Conservation (phyloP, 1,140 invertebrate species). For the Ptiloglossa arizonensis region DNA sequence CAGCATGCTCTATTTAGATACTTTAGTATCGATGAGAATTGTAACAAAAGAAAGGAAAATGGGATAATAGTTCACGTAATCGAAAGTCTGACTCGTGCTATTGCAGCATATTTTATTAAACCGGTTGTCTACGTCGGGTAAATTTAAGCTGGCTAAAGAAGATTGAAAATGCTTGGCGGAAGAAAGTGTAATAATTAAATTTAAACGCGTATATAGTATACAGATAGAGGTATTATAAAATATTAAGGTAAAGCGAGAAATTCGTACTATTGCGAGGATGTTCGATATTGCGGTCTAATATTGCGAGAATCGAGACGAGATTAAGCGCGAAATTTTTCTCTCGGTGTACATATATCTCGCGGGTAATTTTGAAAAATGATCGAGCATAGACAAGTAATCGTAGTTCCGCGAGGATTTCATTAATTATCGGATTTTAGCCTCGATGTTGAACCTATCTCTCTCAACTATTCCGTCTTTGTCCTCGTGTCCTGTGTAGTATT, state of each 20-base stretch:
- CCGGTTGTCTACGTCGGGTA: not conserved
- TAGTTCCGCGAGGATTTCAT: not conserved
- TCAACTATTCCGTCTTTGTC: slow-evolving; percentile 13
- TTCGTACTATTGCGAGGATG: not conserved
- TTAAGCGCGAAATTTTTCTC: not conserved
- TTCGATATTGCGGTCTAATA: not conserved
- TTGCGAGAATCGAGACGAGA: not conserved
- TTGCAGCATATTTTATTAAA: not conserved
- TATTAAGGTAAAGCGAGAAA: not conserved
- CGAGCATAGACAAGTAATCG: not conserved
- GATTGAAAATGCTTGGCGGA: not conserved
- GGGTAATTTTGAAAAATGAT: not conserved
- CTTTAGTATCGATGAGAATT: not conserved
- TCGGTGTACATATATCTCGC: not conserved
- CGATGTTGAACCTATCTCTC: not conserved
- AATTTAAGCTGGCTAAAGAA: not conserved
- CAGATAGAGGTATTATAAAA: slow-evolving; percentile 10
- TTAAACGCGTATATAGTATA: not conserved
- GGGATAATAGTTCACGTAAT: not conserved
- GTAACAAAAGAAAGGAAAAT: not conserved
- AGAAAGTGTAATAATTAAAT: not conserved
- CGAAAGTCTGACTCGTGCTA: not conserved
- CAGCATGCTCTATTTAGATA: not conserved
- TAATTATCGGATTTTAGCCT: not conserved
- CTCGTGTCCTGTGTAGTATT: not conserved